phyloP scores from a whole-genome alignment of 2,888 invertebrate genomes.

The Plebejus argus region DNA sequence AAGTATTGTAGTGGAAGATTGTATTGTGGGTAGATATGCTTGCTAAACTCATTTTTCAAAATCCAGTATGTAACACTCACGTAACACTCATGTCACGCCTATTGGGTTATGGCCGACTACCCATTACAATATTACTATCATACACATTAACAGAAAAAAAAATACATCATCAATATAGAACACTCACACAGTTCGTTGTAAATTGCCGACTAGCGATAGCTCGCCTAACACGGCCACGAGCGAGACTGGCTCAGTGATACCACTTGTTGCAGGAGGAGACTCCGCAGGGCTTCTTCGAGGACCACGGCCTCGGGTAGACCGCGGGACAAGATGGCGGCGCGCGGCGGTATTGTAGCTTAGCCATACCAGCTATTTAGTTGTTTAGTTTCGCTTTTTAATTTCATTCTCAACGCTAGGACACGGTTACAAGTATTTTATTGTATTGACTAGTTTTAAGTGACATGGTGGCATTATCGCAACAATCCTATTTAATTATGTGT shows the following conservation, averaged over 20 bases:
- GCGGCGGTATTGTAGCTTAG: neutral
- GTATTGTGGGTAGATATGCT: neutral
- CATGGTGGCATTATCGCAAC: neutral
- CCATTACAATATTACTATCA: too few relatives aligned
- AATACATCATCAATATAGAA: neutral
- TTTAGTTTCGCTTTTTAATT: constrained; percentile 6
- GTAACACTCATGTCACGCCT: too few relatives aligned
- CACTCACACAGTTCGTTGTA: constrained; percentile 3
- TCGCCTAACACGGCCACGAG: constrained; percentile 76
- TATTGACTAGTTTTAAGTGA: neutral
- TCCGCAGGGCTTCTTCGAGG: constrained; percentile 99
- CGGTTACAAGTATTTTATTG: neutral
- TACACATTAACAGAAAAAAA: neutral
- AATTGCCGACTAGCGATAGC: constrained; percentile 61
- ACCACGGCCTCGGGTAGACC: constrained; percentile 95
- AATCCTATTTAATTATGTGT: neutral
- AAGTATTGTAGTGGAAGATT: constrained; percentile 3
- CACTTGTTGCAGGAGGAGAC: constrained; percentile 97
- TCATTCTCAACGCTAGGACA: constrained; percentile 5
- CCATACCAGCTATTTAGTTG: neutral
- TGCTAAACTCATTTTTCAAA: neutral
- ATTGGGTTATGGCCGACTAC: too few relatives aligned
- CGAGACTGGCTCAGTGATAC: constrained; percentile 76
- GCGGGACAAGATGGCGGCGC: neutral
- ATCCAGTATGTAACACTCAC: neutral